Percentiles rank a stretch among this genome's conserved stretches.
Evolutionary conservation across 2,113 vertebrate genomes (phyloP).

Genomic region (Sialia sialis): DNA sequence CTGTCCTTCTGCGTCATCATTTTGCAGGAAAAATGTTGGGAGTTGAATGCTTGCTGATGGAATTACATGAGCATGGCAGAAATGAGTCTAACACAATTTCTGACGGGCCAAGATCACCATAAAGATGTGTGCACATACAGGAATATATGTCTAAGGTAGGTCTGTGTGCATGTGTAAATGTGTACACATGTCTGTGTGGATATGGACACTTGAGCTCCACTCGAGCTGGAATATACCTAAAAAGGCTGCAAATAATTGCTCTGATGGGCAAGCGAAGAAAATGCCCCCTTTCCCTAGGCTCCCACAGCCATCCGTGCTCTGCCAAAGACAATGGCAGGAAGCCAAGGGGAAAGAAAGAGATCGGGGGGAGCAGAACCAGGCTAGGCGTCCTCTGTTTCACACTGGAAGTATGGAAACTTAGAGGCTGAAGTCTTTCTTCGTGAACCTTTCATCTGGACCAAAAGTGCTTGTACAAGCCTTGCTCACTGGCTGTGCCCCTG

Average conservation of each 20-base stretch:
- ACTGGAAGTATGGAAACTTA: not conserved
- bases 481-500: not conserved
- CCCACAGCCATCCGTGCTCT: not conserved
- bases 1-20: not conserved
- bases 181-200: accelerated
- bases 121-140: not conserved
- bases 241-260: not conserved
- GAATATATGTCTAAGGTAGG: not conserved
- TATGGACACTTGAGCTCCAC: not conserved
- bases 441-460: not conserved
- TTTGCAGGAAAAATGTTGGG: not conserved
- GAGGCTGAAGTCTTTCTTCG: not conserved
- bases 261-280: not conserved
- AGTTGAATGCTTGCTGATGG: not conserved
- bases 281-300: not conserved
- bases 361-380: not conserved
- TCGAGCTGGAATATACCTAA: not conserved
- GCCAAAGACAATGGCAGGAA: constrained; percentile 28
- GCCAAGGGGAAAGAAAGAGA: not conserved
- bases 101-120: not conserved
- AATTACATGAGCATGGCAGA: not conserved
- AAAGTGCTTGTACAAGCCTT: not conserved
- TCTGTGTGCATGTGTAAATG: not conserved
- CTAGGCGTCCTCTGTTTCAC: not conserved
- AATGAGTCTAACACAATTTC: not conserved